Conservation (phyloP, 2,888 invertebrate species). For the Spilarctia lutea region DNA sequence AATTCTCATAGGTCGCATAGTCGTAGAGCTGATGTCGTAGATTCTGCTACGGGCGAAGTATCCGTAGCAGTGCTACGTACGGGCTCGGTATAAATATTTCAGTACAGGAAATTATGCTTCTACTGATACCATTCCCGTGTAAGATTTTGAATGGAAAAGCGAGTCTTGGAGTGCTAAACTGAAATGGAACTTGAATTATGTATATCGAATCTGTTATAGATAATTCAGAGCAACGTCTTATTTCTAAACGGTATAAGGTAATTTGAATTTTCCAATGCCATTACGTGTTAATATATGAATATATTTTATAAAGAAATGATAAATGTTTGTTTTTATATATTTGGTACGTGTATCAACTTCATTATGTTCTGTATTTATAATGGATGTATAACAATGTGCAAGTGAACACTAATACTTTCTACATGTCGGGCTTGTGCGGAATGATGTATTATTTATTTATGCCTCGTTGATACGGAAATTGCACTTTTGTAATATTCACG, state of each 20-base stretch:
- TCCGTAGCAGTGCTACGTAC: slow-evolving; percentile 64
- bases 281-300: slow-evolving; percentile 12
- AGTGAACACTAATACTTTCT: slow-evolving; percentile 43
- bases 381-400: slow-evolving; percentile 39
- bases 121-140: slow-evolving; percentile 73
- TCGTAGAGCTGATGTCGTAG: slow-evolving; percentile 67
- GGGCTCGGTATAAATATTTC: slow-evolving; percentile 80
- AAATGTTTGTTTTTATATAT: not conserved
- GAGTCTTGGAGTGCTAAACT: slow-evolving; percentile 64
- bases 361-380: slow-evolving; percentile 16
- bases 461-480: slow-evolving; percentile 83
- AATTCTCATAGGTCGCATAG: slow-evolving; percentile 41
- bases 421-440: slow-evolving; percentile 54
- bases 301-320: not conserved
- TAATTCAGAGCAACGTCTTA: slow-evolving; percentile 47
- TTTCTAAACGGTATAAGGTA: slow-evolving; percentile 35
- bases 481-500: slow-evolving; percentile 84
- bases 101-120: slow-evolving; percentile 84
- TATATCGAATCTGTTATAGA: slow-evolving; percentile 58
- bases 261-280: slow-evolving; percentile 13
- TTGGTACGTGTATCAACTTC: not conserved
- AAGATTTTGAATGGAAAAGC: slow-evolving; percentile 74
- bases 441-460: slow-evolving; percentile 77
- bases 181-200: slow-evolving; percentile 66
- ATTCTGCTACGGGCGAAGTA: slow-evolving; percentile 62